Base-by-base conservation (phyloP, 2,113 vertebrate genomes). In the Helogale parvula region DNA sequence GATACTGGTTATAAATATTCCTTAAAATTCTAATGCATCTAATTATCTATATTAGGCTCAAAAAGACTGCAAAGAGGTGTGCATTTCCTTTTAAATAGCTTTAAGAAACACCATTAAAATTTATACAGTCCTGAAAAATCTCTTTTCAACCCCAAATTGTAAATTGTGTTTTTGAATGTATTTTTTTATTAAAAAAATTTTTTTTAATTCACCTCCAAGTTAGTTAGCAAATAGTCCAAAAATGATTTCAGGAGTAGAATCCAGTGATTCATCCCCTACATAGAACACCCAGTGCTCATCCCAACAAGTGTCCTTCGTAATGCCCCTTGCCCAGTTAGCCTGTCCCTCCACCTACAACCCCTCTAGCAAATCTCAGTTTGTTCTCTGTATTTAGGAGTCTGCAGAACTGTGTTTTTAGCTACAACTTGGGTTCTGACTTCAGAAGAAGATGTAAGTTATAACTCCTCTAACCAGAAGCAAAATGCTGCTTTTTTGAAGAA, bases 331-430 rank as follows among this genome's bases (percentile, higher is more conserved):
- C 21, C 57, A 60, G 7, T 60, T 60, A 60, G 57, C 57, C 57
- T 19, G 8, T 10, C 57, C 57, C 57, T 6, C 57, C 57, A 60
- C 21, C 57, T 21, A 60, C 57, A 60, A 60, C 57, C 21, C 57
- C 57, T 60, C 57, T 19, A 60, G 21, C 21, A 60, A 60, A 21
- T 21, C 21, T 60, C 50, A 60, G 57, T 60, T 60, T 60, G 57
- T 60, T 60, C 21, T 23, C 57, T 23, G 21, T 60, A 60, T 25
- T 60, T 60, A 60, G 19, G 57, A 60, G 21, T 60, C 2, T 71
- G 31, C 45, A 93, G 52, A 84, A 31, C 13, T 63, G 68, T 41
- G 68, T 41, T 82, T 88, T 97, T 57, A 97, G 96, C 85, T 95
- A 47, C 10, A 60, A 69, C 66, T 71, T 97, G 81, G 57, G 47